Percentiles rank a stretch among this genome's conserved stretches.
Evolutionary conservation across 2,888 invertebrate species (phyloP).

Genomic region (Itoplectis maculator): DNA sequence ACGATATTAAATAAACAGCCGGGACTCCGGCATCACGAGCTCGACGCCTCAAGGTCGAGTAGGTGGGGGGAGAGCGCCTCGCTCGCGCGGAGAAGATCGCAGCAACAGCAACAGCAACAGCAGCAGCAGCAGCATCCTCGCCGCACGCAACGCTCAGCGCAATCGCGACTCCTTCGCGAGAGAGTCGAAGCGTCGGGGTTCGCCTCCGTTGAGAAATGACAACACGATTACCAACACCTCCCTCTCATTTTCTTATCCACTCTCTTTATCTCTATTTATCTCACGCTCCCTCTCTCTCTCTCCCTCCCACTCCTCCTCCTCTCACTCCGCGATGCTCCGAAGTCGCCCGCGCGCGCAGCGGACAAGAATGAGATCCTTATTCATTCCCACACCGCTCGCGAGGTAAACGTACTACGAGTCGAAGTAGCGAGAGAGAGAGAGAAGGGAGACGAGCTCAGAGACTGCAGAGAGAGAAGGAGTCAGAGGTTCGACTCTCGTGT

Average conservation of each 20-base stretch:
- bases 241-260: slow-evolving; percentile 34
- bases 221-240: slow-evolving; percentile 79
- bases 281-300: slow-evolving; percentile 55
- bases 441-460: no score
- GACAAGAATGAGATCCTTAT: slow-evolving; percentile 16
- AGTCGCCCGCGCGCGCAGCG: neutral
- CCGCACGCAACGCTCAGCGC: slow-evolving; percentile 66
- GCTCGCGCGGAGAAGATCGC: slow-evolving; percentile 23
- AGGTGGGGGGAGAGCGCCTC: slow-evolving; percentile 61
- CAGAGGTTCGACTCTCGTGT: slow-evolving; percentile 11
- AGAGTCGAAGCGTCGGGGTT: slow-evolving; percentile 54
- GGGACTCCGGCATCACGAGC: slow-evolving; percentile 58
- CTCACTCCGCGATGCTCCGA: neutral
- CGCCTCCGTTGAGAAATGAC: slow-evolving; percentile 77
- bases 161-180: slow-evolving; percentile 52
- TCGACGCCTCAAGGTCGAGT: slow-evolving; percentile 65
- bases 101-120: no score
- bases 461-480: slow-evolving; percentile 13
- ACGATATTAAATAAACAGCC: slow-evolving; percentile 80
- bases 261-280: slow-evolving; percentile 9
- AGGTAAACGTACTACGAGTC: slow-evolving; percentile 6
- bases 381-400: slow-evolving; percentile 23
- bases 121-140: slow-evolving; percentile 51
- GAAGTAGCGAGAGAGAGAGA: no score
- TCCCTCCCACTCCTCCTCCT: slow-evolving; percentile 2